Conservation (phyloP, 2,113 vertebrate genomes). For the Malurus cyaneus region DNA sequence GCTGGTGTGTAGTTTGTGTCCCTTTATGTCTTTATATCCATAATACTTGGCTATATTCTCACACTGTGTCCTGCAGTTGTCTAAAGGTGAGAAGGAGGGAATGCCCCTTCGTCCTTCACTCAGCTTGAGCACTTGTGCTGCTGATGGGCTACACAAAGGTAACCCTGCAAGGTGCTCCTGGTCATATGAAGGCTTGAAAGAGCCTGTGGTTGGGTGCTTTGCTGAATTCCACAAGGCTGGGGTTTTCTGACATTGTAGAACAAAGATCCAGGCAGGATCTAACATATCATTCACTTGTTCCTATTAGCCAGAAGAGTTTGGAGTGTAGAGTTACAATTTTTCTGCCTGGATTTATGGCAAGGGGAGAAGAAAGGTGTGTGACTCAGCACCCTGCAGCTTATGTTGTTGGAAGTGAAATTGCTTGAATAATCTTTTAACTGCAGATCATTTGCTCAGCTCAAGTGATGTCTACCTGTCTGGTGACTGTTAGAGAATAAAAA, state of each 20-base stretch:
- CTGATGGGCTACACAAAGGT: not conserved
- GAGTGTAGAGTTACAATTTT: not conserved
- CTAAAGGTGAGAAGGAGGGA: not conserved
- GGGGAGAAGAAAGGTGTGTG: not conserved
- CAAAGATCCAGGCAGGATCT: not conserved
- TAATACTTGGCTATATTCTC: not conserved
- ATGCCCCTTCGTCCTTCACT: rapidly evolving
- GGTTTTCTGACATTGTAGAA: not conserved
- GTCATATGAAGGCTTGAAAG: not conserved
- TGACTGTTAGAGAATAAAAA: not conserved
- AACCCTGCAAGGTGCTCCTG: not conserved
- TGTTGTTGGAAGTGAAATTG: not conserved
- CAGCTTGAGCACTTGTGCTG: rapidly evolving
- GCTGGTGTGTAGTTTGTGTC: not conserved
- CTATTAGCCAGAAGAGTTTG: not conserved
- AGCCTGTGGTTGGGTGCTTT: not conserved
- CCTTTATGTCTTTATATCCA: not conserved
- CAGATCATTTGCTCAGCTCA: not conserved
- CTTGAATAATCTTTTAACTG: not conserved
- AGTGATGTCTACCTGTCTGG: not conserved
- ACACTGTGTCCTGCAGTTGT: not conserved
- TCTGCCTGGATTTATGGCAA: not conserved
- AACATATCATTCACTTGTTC: not conserved
- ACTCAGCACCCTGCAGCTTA: not conserved
- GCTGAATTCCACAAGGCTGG: not conserved